These are phyloP conservation scores for Takifugu ocellatus DNA, from an alignment of 2,797 vertebrate genomes.

Conservation along the genomic window DNA sequence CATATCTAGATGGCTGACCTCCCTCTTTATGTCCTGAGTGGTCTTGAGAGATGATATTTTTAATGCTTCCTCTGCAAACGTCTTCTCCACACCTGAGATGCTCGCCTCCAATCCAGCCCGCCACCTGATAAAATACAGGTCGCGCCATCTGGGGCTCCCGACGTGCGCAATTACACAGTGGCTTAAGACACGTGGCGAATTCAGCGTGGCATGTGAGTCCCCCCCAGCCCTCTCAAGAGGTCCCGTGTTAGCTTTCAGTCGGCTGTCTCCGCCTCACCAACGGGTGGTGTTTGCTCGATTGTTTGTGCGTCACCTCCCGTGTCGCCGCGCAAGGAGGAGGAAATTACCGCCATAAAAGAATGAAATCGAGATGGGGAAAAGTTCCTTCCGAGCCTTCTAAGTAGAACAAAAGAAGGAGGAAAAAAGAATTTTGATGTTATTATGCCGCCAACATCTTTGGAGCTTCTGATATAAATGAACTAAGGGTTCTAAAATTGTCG, in stretches of 20 bases:
- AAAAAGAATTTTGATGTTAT: conserved; percentile 68
- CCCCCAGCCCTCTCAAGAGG: conserved; percentile 61
- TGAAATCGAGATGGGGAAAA: conserved; percentile 68
- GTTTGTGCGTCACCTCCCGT: conserved; percentile 68
- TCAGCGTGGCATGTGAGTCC: conserved; percentile 56
- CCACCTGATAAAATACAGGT: conserved; percentile 10
- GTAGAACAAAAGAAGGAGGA: conserved; percentile 70
- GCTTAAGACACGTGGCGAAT: conserved; percentile 66
- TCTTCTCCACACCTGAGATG: conserved; percentile 47
- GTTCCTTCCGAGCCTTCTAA: conserved; percentile 60
- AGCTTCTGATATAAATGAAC: conserved; percentile 77
- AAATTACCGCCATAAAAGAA: conserved; percentile 67
- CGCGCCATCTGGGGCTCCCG: conserved; percentile 27
- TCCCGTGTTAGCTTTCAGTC: conserved; percentile 68
- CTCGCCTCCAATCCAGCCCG: conserved; percentile 38
- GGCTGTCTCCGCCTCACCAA: conserved; percentile 58
- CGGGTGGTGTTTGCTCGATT: conserved; percentile 66
- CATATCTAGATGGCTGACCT: conserved; percentile 63
- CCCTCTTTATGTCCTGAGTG: conserved; percentile 62
- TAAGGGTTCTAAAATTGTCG: conserved; percentile 81
- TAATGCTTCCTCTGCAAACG: conserved; percentile 49
- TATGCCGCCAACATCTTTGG: conserved; percentile 69
- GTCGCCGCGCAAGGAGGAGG: conserved; percentile 63
- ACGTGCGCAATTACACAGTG: conserved; percentile 68
- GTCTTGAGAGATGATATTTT: conserved; percentile 59